phyloP scores from a whole-genome alignment of 2,888 invertebrate species.

The Brenthis hecate region DNA sequence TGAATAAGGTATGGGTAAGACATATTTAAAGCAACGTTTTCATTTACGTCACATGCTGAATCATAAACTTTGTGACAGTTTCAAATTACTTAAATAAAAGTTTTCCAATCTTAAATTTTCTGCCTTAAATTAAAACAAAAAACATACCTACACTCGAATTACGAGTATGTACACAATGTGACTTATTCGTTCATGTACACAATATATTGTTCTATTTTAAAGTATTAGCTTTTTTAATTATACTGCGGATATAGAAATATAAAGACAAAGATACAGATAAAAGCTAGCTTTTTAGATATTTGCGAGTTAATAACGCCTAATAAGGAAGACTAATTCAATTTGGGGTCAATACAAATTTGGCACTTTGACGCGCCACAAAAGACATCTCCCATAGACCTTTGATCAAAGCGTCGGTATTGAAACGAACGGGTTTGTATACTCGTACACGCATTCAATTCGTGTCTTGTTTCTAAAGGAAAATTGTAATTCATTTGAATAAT shows the following conservation, averaged over 20 bases:
- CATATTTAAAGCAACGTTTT: no score
- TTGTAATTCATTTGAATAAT: slow-evolving; percentile 10
- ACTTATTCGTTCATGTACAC: no score
- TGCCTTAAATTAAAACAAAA: no score
- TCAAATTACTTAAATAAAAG: no score
- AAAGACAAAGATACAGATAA: background rate
- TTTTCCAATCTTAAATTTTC: no score
- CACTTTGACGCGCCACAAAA: slow-evolving; percentile 21
- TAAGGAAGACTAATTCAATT: slow-evolving; percentile 14
- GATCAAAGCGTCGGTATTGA: slow-evolving; percentile 30
- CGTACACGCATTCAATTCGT: background rate
- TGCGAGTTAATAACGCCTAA: background rate
- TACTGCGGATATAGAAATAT: background rate
- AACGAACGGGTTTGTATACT: slow-evolving; percentile 11
- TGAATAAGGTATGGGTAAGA: background rate
- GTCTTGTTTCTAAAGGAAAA: background rate
- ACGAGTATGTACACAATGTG: no score
- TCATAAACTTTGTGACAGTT: no score
- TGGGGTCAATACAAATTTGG: slow-evolving; percentile 19
- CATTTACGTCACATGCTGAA: no score
- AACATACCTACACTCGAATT: no score
- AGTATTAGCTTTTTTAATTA: no score
- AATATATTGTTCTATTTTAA: no score
- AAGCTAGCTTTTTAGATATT: background rate
- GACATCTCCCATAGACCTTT: slow-evolving; percentile 22